A percentile compares a stretch with the other conserved stretches of the same genome.
phyloP scores from a whole-genome alignment of 92 coral and sea anemone species.

The Meandrina meandrites region DNA sequence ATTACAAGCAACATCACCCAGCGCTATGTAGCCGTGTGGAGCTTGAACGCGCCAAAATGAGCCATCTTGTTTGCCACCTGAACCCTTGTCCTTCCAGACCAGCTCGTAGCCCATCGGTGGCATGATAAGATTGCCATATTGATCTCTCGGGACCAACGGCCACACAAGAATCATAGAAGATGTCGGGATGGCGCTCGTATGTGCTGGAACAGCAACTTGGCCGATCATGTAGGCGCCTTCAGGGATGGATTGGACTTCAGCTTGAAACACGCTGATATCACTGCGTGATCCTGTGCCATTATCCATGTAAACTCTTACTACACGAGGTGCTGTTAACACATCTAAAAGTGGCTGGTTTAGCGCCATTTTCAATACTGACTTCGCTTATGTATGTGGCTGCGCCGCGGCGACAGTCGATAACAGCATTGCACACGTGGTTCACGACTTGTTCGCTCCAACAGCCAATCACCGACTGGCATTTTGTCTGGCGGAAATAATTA shows the following conservation, averaged over 20 bases:
- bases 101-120: slow-evolving; percentile 21
- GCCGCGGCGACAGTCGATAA: too few species aligned
- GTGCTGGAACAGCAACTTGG: slow-evolving; percentile 22
- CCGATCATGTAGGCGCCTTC: slow-evolving; percentile 41
- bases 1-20: slow-evolving; percentile 21
- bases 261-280: slow-evolving; percentile 4
- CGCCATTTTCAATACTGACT: too few species aligned
- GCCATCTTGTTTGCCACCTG: slow-evolving; percentile 16
- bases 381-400: too few species aligned
- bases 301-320: slow-evolving; percentile 24
- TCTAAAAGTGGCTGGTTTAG: too few species aligned
- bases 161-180: slow-evolving; percentile 31
- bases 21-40: slow-evolving; percentile 35
- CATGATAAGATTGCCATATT: neutral
- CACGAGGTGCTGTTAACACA: slow-evolving; percentile 23
- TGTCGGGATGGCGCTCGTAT: neutral
- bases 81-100: slow-evolving; percentile 27
- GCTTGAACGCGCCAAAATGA: slow-evolving; percentile 40
- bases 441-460: too few species aligned
- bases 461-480: too few species aligned
- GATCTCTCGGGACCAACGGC: slow-evolving; percentile 1
- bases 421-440: too few species aligned
- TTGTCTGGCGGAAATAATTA: too few species aligned
- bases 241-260: slow-evolving; percentile 15
- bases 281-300: neutral